phyloP scores from a whole-genome alignment of 35 echinoderm and acorn worm species.

The Ophioderma brevispina region DNA sequence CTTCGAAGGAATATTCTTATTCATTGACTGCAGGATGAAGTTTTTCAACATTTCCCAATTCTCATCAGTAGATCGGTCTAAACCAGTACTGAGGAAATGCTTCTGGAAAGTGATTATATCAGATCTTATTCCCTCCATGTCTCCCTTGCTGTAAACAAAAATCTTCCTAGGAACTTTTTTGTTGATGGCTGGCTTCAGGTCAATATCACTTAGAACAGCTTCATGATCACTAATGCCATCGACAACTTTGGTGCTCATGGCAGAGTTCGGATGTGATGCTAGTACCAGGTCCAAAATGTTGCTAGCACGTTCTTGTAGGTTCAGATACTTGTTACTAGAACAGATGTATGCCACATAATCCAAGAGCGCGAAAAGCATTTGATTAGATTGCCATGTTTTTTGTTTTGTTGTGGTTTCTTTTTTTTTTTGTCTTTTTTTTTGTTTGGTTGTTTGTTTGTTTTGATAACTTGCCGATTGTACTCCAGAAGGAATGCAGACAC shows the following conservation, averaged over 20 bases:
- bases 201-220: constrained; percentile 11
- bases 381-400: no score
- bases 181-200: constrained; percentile 6
- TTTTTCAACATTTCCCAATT: constrained; percentile 31
- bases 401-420: no score
- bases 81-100: constrained; percentile 1
- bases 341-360: no score
- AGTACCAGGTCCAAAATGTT: constrained; percentile 46
- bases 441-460: no score
- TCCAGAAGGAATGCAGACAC: no score
- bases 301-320: constrained; percentile 48
- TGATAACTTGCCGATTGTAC: no score
- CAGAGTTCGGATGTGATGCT: constrained; percentile 28
- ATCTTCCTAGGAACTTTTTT: constrained; percentile 45
- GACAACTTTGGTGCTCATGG: constrained; percentile 6
- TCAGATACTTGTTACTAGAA: constrained; percentile 39
- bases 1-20: constrained; percentile 35
- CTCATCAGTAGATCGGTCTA: constrained; percentile 25
- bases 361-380: no score
- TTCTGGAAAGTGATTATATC: constrained; percentile 38
- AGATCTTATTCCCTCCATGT: constrained; percentile 21
- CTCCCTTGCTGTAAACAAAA: constrained; percentile 36
- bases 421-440: no score
- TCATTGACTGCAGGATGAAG: constrained; percentile 16
- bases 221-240: constrained; percentile 58